Percentiles rank a stretch among this genome's conserved stretches.
phyloP scores from a whole-genome alignment of 2,797 vertebrate genomes.

The Microctenopoma lineatum region DNA sequence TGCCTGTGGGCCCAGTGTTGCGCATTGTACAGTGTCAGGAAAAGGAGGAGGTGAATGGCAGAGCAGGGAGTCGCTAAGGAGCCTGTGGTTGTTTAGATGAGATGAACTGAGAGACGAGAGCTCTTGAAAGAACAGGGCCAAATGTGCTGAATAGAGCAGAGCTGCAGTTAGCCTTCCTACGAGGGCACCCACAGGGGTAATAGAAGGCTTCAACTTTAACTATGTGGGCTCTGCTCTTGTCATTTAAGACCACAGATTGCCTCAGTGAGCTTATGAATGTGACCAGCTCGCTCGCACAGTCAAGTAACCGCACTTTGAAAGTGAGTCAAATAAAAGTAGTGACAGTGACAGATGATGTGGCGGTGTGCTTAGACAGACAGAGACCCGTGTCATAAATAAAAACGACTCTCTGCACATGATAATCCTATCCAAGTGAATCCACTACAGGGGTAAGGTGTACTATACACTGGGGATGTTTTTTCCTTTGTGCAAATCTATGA shows the following conservation, averaged over 20 bases:
- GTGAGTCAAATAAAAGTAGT: conserved; percentile 65
- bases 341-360: conserved; percentile 69
- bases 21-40: conserved; percentile 56
- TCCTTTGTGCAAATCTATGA: conserved; percentile 56
- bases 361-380: conserved; percentile 44
- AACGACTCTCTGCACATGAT: conserved; percentile 49
- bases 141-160: conserved; percentile 76
- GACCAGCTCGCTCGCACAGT: conserved; percentile 23
- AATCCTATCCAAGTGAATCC: conserved; percentile 74
- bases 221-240: conserved; percentile 50
- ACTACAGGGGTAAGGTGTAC: conserved; percentile 58
- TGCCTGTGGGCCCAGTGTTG: conserved; percentile 62
- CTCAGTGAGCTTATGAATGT: conserved; percentile 46
- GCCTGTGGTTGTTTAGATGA: conserved; percentile 66
- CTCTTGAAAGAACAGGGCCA: conserved; percentile 59
- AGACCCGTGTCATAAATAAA: conserved; percentile 70
- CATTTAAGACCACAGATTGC: conserved; percentile 58
- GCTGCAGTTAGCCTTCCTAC: conserved; percentile 62
- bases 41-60: conserved; percentile 51
- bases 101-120: conserved; percentile 62
- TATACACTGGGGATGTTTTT: conserved; percentile 45
- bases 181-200: conserved; percentile 61
- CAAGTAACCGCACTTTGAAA: conserved; percentile 52
- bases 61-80: conserved; percentile 58
- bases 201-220: conserved; percentile 64